A percentile compares a stretch with the other conserved stretches of the same genome.
phyloP scores from a whole-genome alignment of 2,113 vertebrate genomes.

The Ammodytes marinus region DNA sequence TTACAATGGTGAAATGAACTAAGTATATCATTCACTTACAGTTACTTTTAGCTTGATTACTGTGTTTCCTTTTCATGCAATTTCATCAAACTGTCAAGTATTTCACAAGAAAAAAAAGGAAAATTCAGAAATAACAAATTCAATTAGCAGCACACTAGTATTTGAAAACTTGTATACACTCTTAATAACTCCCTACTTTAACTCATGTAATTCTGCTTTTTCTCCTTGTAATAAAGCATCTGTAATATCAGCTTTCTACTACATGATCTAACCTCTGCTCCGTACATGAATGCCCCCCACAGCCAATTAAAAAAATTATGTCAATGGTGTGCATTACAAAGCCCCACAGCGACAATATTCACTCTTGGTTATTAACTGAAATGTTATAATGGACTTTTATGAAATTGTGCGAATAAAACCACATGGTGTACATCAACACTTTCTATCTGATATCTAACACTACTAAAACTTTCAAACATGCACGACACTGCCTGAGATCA shows the following conservation, averaged over 20 bases:
- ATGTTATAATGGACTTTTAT: conserved; percentile 46
- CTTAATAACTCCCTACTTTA: background rate
- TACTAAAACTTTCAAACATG: conserved; percentile 17
- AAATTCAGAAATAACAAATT: background rate
- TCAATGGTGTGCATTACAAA: conserved; percentile 22
- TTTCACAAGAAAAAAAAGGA: background rate
- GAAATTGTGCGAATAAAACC: conserved; percentile 46
- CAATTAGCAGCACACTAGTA: background rate
- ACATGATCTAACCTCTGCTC: background rate
- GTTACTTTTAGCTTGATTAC: too few relatives aligned
- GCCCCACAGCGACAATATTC: background rate
- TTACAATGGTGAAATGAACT: background rate
- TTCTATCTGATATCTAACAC: conserved; percentile 32
- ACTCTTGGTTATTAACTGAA: conserved; percentile 35
- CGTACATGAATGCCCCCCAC: conserved; percentile 10
- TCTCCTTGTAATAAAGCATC: background rate
- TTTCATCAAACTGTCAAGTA: background rate
- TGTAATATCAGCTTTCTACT: background rate
- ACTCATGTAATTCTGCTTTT: background rate
- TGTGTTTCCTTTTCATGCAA: too few relatives aligned
- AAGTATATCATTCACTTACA: too few relatives aligned
- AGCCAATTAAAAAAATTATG: background rate
- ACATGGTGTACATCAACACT: conserved; percentile 24
- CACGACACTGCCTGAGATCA: conserved; percentile 25
- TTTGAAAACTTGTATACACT: too few relatives aligned